Base-by-base conservation (phyloP, 2,797 vertebrate species). In the Onychomys arenicola region DNA sequence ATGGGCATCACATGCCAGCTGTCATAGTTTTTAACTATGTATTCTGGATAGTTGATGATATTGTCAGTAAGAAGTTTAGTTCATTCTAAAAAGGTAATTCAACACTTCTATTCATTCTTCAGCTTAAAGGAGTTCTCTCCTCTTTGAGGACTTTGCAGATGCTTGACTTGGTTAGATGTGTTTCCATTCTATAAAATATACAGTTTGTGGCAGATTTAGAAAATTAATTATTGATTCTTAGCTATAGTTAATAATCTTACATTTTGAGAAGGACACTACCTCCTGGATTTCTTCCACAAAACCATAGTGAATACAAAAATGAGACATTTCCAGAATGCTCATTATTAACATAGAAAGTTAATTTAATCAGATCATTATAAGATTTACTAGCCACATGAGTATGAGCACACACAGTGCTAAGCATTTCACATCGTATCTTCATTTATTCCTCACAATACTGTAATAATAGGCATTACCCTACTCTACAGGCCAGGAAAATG, bases 331-430 rank as follows among this genome's bases (percentile, higher is more conserved):
- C 19, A 93, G 25, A 91, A 76, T 95, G 11, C 34, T 61, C 17
- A 63, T 78, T 88, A 8, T 25, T 90, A 93, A 83, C 14, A 87
- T 77, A 87, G 75, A 43, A 89, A 77, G 69, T 73, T 52, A n/a
- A 69, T 49, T 89, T 84, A 84, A n/a, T 93, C 57, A 80, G 12
- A 55, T 87, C 43, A 43, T n/a, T 83, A 6, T 49, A 84, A 63
- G 77, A 84, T 90, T 67, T 46, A 76, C 80, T 89, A 37, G 75
- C 25, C 32, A 93, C 43, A 14, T 23, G 52, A 89, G 25, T 17
- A 14, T 34, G 37, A 76, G 32, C 49, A 94, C 4, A n/a, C n/a
- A 73, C 25, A 65, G 17, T 55, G 29, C 89, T 73, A 57, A 92
- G 9, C 49, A 84, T 37, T 73, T 84, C 10, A n/a, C 37, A 16